Evolutionary conservation across 1,140 invertebrate genomes (phyloP), one percentile per base, ranked within the genome.

Genomic region (Ctenoplectra terminalis): DNA sequence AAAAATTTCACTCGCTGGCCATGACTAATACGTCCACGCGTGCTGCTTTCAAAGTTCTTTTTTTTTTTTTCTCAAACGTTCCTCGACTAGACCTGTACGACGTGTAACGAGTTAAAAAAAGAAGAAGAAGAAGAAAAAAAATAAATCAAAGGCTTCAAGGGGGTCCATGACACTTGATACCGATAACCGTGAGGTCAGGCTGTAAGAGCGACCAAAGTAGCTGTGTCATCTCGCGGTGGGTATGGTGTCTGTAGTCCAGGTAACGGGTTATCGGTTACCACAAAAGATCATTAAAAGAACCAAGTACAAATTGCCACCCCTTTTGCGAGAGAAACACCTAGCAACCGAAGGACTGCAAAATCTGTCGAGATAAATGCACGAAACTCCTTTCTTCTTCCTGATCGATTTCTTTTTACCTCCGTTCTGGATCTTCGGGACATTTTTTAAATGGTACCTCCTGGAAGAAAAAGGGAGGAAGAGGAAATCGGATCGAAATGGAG

Each of bases 221-320:
- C 81, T 34, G 58, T 63, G 81, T 80, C 81, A 83, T 83, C 67
- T 56, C 23, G 23, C 34, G 6, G 17, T n/a, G 54, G 34, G 37
- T 20, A 66, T n/a, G 61, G 29, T 58, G 63, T 58, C 52, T 40
- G 70, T 26, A 31, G 29, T 31, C 31, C 29, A 31, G 48, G 31
- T 71, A 78, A 72, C 81, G 75, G 67, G 50, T 82, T 61, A 70
- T 70, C 58, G 74, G 43, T 82, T 66, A 60, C 64, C 43, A 77
- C 23, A 17, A 60, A 37, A 37, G 67, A 78, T 78, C 54, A 31
- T 83, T 73, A 31, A 74, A 63, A 54, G 13, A 26, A 7, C 5
- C 11, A 52, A 56, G 29, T 58, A 48, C 76, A 78, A 69, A 83
- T 85, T 56, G 61, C 20, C 26, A 17, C 8, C 5, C 34, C 63